These are phyloP conservation scores for Borostomias antarcticus DNA, from an alignment of 2,797 vertebrate genomes.

Conservation along the genomic window DNA sequence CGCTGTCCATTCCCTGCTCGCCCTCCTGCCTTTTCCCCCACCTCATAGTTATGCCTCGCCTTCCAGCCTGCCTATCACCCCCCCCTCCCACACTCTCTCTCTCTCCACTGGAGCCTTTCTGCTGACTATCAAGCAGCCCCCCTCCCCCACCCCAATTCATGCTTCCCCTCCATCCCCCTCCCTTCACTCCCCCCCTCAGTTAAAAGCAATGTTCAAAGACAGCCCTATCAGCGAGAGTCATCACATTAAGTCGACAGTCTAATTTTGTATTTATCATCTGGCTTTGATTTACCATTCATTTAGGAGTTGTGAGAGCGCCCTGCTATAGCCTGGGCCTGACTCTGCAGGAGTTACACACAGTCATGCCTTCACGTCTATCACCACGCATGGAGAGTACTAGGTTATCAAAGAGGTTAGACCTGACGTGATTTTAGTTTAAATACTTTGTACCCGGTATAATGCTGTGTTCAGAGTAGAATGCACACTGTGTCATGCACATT, in stretches of 20 bases:
- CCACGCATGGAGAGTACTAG: background rate
- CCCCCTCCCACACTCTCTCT: too few relatives aligned
- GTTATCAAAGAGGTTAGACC: background rate
- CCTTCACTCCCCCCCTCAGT: background rate
- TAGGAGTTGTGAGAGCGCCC: background rate
- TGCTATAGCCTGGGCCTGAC: background rate
- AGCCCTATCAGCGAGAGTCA: background rate
- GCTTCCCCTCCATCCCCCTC: too few relatives aligned
- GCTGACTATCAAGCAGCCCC: background rate
- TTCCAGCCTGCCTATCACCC: background rate
- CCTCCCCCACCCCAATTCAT: too few relatives aligned
- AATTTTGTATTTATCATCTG: background rate
- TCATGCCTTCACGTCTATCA: background rate
- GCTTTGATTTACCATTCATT: background rate
- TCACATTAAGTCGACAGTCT: background rate
- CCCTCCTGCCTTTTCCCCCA: conserved; percentile 6
- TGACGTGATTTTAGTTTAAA: too few relatives aligned
- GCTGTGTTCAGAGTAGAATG: too few relatives aligned
- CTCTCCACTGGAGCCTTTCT: background rate
- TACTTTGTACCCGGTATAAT: too few relatives aligned
- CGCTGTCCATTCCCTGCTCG: background rate
- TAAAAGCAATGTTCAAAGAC: background rate
- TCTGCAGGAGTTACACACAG: background rate
- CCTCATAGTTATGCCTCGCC: conserved; percentile 12
- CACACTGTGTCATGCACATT: too few relatives aligned